phyloP scores from a whole-genome alignment of 2,797 vertebrate species.

The Luscinia luscinia region DNA sequence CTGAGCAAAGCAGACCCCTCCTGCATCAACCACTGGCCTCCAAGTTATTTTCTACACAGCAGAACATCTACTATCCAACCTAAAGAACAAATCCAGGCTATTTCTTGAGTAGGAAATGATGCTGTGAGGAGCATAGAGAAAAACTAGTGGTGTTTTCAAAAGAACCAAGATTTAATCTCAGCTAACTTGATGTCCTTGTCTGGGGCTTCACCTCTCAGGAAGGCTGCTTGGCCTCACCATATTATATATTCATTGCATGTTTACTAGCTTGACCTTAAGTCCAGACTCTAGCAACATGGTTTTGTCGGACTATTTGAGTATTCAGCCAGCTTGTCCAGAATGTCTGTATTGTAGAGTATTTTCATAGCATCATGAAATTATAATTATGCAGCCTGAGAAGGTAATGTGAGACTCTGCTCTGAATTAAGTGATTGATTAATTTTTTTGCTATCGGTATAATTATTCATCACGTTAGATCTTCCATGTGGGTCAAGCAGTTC shows the following conservation, averaged over 20 bases:
- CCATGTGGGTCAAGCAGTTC: neutral
- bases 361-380: neutral
- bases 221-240: neutral
- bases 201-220: neutral
- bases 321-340: neutral
- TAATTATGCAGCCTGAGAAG: neutral
- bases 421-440: neutral
- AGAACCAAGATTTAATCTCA: neutral
- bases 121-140: neutral
- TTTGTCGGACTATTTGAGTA: neutral
- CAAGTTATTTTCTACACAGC: neutral
- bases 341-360: neutral
- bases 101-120: neutral
- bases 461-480: neutral
- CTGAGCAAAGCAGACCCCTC: neutral
- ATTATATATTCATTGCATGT: neutral
- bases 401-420: neutral
- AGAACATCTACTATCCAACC: neutral
- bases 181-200: neutral
- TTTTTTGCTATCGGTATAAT: neutral
- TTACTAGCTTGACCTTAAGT: neutral
- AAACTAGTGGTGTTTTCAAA: neutral
- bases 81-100: neutral
- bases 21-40: accelerated
- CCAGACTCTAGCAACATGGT: neutral